Evolutionary conservation across 2,113 vertebrate species (phyloP).

Genomic region (Bothrops jararaca): DNA sequence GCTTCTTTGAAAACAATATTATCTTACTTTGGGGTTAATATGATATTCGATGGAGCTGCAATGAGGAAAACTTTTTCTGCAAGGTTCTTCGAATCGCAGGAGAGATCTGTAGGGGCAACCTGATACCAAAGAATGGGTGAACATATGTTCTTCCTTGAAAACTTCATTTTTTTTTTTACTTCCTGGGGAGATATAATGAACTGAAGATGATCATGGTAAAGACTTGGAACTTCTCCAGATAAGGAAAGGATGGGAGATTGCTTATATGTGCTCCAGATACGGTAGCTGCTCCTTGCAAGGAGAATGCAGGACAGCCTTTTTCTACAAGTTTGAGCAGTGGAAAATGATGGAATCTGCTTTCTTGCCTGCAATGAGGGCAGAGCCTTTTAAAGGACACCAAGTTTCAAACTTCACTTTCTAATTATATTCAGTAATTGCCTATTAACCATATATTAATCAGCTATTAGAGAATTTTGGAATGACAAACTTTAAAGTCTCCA

Average conservation of each 20-base stretch:
- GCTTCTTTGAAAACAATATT: neutral
- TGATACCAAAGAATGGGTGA: neutral
- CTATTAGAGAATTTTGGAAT: neutral
- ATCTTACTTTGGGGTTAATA: neutral
- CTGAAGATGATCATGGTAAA: neutral
- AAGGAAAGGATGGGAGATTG: neutral
- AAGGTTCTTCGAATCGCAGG: neutral
- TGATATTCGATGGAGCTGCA: neutral
- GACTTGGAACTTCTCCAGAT: neutral
- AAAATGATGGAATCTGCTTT: neutral
- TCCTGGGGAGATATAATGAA: neutral
- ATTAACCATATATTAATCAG: neutral
- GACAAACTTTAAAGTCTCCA: neutral
- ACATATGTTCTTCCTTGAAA: neutral
- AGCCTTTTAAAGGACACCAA: neutral
- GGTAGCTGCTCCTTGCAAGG: neutral
- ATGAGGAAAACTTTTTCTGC: neutral
- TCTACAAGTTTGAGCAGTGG: neutral
- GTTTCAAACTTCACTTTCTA: neutral
- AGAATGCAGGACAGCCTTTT: neutral
- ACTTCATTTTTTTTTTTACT: neutral
- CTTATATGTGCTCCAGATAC: neutral
- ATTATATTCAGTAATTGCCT: neutral
- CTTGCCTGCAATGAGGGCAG: neutral
- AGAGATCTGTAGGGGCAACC: neutral